These are phyloP conservation scores for Paramisgurnus dabryanus DNA, from an alignment of 2,113 vertebrate species.

Conservation along the genomic window DNA sequence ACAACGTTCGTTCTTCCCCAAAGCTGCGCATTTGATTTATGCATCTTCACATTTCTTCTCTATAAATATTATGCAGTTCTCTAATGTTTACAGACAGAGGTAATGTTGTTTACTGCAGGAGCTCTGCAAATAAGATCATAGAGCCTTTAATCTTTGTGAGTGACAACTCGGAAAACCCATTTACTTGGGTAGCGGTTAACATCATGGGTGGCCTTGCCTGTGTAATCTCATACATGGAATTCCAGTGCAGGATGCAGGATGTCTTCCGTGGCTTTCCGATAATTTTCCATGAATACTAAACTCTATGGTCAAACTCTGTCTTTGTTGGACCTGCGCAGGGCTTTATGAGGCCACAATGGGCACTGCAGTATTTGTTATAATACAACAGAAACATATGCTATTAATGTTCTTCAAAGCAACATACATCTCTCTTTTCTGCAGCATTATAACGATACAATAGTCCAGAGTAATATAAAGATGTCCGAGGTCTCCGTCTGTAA, in stretches of 20 bases:
- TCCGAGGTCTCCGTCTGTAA: constrained; percentile 12
- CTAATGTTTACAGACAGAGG: constrained; percentile 27
- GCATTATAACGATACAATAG: neutral
- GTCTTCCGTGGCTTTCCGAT: neutral
- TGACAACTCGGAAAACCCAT: constrained; percentile 41
- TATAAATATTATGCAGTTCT: constrained; percentile 17
- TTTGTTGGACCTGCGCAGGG: constrained; percentile 1
- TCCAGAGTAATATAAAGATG: constrained; percentile 13
- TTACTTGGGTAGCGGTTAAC: constrained; percentile 27
- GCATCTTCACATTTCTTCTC: constrained; percentile 2
- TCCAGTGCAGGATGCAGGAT: neutral
- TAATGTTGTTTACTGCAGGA: constrained; percentile 11
- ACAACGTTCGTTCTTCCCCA: neutral
- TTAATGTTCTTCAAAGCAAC: constrained; percentile 11
- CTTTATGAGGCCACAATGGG: neutral
- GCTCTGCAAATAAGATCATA: neutral
- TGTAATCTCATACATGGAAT: constrained; percentile 33
- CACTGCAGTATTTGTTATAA: neutral
- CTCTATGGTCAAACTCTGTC: constrained; percentile 2
- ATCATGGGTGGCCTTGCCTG: constrained; percentile 51
- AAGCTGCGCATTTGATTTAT: neutral
- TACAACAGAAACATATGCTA: neutral
- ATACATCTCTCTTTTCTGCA: neutral
- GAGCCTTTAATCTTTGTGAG: constrained; percentile 45
- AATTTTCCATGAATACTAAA: constrained; percentile 27